Evolutionary conservation across 2,113 vertebrate species (phyloP), one percentile per base, ranked within the genome.

Genomic region (Psephotus haematonotus): DNA sequence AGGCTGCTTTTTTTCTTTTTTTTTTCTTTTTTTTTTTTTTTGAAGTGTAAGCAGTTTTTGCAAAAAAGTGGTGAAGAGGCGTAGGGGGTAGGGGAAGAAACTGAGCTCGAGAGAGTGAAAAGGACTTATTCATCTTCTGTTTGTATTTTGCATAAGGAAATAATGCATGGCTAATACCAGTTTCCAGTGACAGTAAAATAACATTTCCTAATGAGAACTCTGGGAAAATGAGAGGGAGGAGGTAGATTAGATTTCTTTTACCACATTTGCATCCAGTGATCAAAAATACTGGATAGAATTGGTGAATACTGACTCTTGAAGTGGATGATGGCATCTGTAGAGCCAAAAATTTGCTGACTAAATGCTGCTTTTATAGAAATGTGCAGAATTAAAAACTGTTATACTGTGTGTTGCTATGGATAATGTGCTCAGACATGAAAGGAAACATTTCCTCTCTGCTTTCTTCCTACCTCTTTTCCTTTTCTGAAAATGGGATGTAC

Each of bases 331-430:
- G 77, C 77, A 84, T 91, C 89, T 93, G 50, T 41, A 75, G 80
- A 83, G 50, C 49, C 53, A 67, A 70, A 86, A 86, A 83, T 53
- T 17, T 90, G 88, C 94, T 95, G 94, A 83, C 80, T 81, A 82
- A 86, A 86, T 55, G 50, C 70, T 64, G 55, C 76, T 88, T 92
- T 88, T 75, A 33, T n/a, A 83, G 80, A 81, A 88, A 71, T 78
- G n/a, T 81, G 60, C 60, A 55, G 60, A 95, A 86, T 78, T 77
- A 69, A 88, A 86, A 88, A 37, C 76, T 80, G 60, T 65, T 63
- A 19, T 39, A 64, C 69, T 94, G 64, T 46, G 41, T 27, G 76
- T 88, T 95, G 86, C 82, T 86, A 53, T 62, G 80, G 60, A 71
- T 94, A 59, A 80, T 82, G 77, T 77, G 50, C 60, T 83, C n/a